Conservation (phyloP, 2,113 vertebrate species). For the Mirza zaza region DNA sequence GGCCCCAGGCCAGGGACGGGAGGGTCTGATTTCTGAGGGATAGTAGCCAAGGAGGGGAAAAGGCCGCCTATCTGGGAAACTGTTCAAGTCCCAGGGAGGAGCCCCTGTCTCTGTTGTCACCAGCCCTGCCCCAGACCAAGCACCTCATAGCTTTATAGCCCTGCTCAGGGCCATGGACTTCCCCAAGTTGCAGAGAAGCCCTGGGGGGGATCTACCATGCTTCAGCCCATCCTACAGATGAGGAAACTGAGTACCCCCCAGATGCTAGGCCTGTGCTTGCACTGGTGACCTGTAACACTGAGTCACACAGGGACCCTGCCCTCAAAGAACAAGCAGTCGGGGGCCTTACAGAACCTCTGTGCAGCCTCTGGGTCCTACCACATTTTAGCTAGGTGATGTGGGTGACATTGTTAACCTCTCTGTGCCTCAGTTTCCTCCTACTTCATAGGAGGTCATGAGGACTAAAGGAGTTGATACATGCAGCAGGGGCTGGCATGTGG, state of each 20-base stretch:
- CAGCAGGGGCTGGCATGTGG: fast-evolving
- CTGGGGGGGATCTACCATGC: background rate
- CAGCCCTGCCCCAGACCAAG: background rate
- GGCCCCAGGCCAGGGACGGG: background rate
- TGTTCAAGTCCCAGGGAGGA: background rate
- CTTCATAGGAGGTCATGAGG: background rate
- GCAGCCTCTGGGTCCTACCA: background rate
- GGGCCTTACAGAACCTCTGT: background rate
- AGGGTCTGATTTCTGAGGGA: background rate
- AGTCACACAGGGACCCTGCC: background rate
- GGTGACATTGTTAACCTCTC: background rate
- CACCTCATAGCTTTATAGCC: background rate
- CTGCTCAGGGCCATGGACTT: background rate
- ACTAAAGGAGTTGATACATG: background rate
- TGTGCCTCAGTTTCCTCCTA: background rate
- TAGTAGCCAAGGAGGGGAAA: background rate
- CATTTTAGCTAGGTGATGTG: background rate
- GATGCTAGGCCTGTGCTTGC: background rate
- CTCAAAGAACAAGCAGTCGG: background rate
- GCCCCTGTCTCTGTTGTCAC: background rate
- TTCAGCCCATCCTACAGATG: background rate
- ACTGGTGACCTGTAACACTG: background rate
- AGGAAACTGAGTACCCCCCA: background rate
- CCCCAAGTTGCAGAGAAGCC: background rate
- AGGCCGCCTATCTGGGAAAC: background rate